phyloP scores from a whole-genome alignment of 2,797 vertebrate genomes.

The Malacoraja senta region DNA sequence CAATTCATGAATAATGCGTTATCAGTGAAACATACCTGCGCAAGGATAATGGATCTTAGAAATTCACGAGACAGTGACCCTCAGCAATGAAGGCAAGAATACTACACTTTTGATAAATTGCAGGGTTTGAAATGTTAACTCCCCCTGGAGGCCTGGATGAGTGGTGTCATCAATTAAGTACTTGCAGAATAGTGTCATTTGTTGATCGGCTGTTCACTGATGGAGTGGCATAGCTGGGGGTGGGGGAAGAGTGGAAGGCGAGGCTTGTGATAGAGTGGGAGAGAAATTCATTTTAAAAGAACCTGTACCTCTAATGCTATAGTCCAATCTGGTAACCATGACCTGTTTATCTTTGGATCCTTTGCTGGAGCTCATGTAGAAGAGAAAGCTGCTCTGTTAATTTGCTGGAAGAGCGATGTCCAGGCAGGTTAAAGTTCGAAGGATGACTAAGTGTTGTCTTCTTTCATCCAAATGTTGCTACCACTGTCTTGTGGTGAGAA shows the following conservation, averaged over 20 bases:
- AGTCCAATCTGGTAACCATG: background rate
- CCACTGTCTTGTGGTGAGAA: background rate
- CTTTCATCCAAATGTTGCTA: no score
- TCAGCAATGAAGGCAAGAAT: background rate
- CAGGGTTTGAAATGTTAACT: background rate
- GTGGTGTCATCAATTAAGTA: background rate
- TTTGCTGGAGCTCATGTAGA: background rate
- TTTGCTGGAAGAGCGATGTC: background rate
- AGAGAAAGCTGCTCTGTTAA: background rate
- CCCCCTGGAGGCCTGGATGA: background rate
- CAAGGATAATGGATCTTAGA: background rate
- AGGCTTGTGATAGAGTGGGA: no score
- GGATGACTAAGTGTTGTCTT: background rate
- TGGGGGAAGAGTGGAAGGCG: background rate
- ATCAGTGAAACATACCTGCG: no score
- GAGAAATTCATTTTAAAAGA: background rate
- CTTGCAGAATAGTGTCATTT: background rate
- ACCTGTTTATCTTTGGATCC: background rate
- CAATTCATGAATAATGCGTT: background rate
- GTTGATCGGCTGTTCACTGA: background rate
- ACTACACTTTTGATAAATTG: background rate
- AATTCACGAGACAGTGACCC: background rate
- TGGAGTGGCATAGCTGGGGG: background rate
- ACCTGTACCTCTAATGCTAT: no score
- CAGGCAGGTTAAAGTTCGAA: background rate